These are phyloP conservation scores for Paramuricea clavata DNA, from an alignment of 92 coral and sea anemone genomes.

Conservation along the genomic window DNA sequence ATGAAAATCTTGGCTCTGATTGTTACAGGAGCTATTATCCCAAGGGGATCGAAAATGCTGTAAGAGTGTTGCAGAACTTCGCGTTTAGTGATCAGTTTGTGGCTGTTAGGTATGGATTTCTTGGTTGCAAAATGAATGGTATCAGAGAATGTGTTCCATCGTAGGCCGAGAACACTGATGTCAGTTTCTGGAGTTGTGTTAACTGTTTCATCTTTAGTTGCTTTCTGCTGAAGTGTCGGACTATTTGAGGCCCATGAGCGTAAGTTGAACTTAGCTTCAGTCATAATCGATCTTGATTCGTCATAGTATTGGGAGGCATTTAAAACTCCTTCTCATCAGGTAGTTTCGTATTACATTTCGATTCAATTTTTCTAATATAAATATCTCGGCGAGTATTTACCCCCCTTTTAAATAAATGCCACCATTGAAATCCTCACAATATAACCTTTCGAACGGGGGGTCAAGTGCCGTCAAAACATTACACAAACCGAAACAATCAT, in stretches of 20 bases:
- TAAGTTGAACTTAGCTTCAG: constrained; percentile 61
- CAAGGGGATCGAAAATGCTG: constrained; percentile 53
- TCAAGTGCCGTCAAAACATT: no score
- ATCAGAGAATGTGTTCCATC: constrained; percentile 42
- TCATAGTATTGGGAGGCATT: constrained; percentile 50
- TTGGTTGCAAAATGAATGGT: constrained; percentile 18
- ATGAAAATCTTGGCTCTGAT: constrained; percentile 63
- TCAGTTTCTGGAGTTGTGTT: neutral
- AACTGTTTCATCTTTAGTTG: constrained; percentile 7
- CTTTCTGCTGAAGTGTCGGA: constrained; percentile 3
- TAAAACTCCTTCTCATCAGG: no score
- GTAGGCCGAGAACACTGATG: constrained; percentile 45
- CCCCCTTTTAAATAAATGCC: no score
- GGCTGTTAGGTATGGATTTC: neutral
- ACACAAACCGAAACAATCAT: no score
- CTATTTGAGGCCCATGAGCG: constrained; percentile 63
- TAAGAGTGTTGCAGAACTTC: constrained; percentile 34
- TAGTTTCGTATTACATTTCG: no score
- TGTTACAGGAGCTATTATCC: constrained; percentile 25
- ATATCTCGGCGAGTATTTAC: no score
- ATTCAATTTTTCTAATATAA: no score
- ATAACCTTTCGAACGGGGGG: no score
- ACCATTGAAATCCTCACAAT: no score
- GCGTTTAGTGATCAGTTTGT: constrained; percentile 38
- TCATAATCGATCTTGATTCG: constrained; percentile 54